A percentile compares a stretch with the other conserved stretches of the same genome.
These are phyloP conservation scores for Thripadectes ignobilis DNA, from an alignment of 2,797 vertebrate genomes.

Conservation along the genomic window DNA sequence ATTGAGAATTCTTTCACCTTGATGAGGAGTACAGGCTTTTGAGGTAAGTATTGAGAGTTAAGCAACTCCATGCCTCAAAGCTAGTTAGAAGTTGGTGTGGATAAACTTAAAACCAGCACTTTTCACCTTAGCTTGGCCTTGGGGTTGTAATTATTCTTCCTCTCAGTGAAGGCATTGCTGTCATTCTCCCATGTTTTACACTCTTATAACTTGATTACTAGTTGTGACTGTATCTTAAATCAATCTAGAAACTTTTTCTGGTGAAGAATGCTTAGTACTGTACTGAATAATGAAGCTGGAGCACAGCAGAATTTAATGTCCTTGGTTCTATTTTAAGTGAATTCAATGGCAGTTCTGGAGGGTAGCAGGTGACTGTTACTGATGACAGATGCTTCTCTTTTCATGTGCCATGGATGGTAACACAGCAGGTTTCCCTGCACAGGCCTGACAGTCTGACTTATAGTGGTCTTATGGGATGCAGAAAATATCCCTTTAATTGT, in stretches of 20 bases:
- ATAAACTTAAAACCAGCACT: not conserved
- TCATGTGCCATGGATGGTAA: rapidly evolving
- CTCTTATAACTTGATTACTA: not conserved
- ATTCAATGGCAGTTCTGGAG: not conserved
- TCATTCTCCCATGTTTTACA: not conserved
- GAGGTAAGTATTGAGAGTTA: not conserved
- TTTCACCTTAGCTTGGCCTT: not conserved
- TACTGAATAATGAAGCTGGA: not conserved
- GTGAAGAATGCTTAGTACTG: not conserved
- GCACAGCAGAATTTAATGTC: not conserved
- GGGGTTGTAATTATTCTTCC: not conserved
- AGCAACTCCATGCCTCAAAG: not conserved
- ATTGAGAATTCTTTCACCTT: not conserved
- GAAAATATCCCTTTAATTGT: not conserved
- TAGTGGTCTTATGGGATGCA: not conserved
- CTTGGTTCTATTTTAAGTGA: not conserved
- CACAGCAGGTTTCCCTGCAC: not conserved
- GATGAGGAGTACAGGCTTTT: not conserved
- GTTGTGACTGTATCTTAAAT: constrained; percentile 14
- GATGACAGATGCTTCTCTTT: not conserved
- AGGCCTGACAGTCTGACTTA: not conserved
- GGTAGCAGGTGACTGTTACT: not conserved
- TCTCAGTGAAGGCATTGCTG: not conserved
- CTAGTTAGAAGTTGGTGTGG: not conserved
- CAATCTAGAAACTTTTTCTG: not conserved